These are phyloP conservation scores for Chiridota heheva DNA, from an alignment of 35 echinoderm and acorn worm species.

Conservation along the genomic window DNA sequence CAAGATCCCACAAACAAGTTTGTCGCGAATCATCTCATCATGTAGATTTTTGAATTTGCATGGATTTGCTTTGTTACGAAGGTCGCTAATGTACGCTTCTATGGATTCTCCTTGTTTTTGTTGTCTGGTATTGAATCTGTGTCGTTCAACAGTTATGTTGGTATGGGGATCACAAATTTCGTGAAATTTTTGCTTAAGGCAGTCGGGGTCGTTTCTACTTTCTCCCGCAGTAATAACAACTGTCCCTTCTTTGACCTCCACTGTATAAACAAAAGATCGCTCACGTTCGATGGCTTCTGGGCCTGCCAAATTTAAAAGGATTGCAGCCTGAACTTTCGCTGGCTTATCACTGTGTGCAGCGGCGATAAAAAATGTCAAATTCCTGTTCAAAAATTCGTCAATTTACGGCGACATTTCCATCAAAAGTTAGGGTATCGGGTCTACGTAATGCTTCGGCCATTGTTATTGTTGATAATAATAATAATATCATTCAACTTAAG, in stretches of 20 bases:
- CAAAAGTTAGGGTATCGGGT: too few relatives aligned
- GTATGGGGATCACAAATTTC: conserved; percentile 30
- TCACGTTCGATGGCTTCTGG: conserved; percentile 15
- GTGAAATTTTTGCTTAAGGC: conserved; percentile 5
- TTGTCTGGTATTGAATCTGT: conserved; percentile 44
- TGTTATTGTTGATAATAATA: too few relatives aligned
- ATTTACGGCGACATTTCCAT: too few relatives aligned
- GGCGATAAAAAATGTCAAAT: too few relatives aligned
- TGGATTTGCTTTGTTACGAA: conserved; percentile 36
- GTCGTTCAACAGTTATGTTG: conserved; percentile 32
- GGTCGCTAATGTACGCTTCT: conserved; percentile 40
- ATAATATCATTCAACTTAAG: too few relatives aligned
- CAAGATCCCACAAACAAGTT: conserved; percentile 46
- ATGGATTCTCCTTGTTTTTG: conserved; percentile 48
- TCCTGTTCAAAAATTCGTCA: too few relatives aligned
- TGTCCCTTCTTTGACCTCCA: not conserved
- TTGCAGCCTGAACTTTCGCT: not conserved
- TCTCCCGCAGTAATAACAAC: not conserved
- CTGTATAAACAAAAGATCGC: not conserved
- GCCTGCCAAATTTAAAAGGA: conserved; percentile 3
- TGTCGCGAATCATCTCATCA: conserved; percentile 62
- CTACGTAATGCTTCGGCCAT: too few relatives aligned
- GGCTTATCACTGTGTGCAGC: too few relatives aligned
- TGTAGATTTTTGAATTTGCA: conserved; percentile 58
- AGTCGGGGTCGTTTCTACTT: conserved; percentile 7